Evolutionary conservation across 2,113 vertebrate genomes (phyloP).

Genomic region (Psilopogon haemacephalus): DNA sequence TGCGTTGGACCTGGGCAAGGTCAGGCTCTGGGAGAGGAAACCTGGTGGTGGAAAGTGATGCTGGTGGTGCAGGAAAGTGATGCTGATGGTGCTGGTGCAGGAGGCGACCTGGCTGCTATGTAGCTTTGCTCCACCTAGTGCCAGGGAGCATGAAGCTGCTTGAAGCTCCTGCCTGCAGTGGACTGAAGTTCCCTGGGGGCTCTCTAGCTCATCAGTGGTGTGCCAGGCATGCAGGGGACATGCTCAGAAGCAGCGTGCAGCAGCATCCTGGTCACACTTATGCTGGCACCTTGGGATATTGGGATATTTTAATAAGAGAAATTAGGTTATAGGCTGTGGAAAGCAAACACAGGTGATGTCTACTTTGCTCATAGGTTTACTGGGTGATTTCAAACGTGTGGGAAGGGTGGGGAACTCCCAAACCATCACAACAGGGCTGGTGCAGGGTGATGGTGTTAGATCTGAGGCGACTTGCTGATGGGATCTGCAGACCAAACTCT

Average conservation of each 20-base stretch:
- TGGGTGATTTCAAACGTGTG: no score
- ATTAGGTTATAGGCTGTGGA: no score
- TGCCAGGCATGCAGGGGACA: not conserved
- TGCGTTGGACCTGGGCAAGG: not conserved
- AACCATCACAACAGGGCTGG: no score
- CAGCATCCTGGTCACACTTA: rapidly evolving
- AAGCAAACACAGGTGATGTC: no score
- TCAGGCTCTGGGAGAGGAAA: not conserved
- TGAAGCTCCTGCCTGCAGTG: not conserved
- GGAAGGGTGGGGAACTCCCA: no score
- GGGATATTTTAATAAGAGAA: no score
- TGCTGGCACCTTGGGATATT: no score
- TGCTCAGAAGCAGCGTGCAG: rapidly evolving
- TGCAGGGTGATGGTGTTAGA: no score
- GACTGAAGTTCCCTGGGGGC: not conserved
- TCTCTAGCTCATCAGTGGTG: rapidly evolving
- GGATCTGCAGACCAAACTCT: not conserved
- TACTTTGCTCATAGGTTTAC: no score
- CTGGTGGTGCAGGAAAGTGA: no score
- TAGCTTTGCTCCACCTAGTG: not conserved
- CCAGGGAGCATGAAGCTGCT: not conserved
- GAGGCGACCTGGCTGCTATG: not conserved
- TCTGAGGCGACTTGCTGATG: not conserved
- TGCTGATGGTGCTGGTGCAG: not conserved
- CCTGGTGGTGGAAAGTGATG: not conserved